Conservation (phyloP, 2,797 vertebrate species). For the Notamacropus eugenii region DNA sequence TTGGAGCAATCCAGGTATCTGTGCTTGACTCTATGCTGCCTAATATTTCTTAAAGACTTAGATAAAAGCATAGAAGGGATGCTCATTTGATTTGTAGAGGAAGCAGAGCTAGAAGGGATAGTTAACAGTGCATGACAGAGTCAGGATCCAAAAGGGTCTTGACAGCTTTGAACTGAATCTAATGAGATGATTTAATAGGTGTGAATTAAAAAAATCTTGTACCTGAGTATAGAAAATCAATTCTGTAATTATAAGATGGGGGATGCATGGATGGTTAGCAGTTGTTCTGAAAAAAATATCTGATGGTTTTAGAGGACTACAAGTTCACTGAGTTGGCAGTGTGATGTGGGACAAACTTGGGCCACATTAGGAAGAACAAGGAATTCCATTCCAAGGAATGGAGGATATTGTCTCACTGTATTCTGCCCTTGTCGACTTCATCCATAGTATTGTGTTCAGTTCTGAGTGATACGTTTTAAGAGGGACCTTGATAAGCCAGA, state of each 20-base stretch:
- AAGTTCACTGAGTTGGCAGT: neutral
- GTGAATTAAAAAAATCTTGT: neutral
- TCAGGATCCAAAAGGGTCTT: neutral
- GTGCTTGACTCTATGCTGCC: neutral
- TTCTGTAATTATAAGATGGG: neutral
- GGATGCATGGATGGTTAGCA: neutral
- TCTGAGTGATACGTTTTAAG: neutral
- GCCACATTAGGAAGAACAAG: neutral
- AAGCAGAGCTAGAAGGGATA: neutral
- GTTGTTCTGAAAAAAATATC: neutral
- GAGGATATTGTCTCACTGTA: neutral
- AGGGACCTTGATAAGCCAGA: neutral
- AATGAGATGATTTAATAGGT: neutral
- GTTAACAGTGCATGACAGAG: neutral
- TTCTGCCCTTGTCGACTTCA: neutral
- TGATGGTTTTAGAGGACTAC: neutral
- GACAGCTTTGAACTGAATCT: neutral
- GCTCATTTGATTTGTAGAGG: neutral
- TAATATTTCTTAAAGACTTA: neutral
- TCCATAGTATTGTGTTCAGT: neutral
- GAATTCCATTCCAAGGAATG: neutral
- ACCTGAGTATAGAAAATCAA: neutral
- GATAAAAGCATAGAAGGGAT: neutral
- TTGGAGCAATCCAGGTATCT: neutral
- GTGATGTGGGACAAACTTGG: neutral